Percentiles rank a stretch among this genome's conserved stretches.
These are phyloP conservation scores for Cotesia congregata DNA, from an alignment of 2,888 invertebrate species.

Conservation along the genomic window DNA sequence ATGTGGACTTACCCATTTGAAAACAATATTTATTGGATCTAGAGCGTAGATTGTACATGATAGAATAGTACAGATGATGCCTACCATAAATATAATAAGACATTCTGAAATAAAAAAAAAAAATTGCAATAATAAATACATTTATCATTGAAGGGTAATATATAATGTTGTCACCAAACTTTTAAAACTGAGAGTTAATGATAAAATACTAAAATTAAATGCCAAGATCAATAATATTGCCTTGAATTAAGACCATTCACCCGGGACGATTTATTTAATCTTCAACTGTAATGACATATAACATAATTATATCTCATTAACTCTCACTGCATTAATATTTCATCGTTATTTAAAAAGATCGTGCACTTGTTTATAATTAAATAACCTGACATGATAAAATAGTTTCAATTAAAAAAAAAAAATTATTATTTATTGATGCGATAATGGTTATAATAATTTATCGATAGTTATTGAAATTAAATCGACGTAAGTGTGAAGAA, in stretches of 20 bases:
- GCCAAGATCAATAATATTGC: slow-evolving; percentile 17
- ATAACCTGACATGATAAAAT: neutral
- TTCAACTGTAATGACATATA: neutral
- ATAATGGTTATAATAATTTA: too few relatives aligned
- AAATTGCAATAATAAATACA: slow-evolving; percentile 6
- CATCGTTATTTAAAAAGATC: neutral
- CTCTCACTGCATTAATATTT: slow-evolving; percentile 8
- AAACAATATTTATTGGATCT: slow-evolving; percentile 62
- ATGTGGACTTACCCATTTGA: slow-evolving; percentile 62
- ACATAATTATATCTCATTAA: slow-evolving; percentile 5
- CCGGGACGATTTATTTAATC: neutral
- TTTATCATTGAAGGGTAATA: neutral
- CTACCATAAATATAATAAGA: slow-evolving; percentile 64
- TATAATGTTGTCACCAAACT: neutral
- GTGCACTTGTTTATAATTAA: slow-evolving; percentile 3
- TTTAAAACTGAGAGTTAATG: neutral
- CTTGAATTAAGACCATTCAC: slow-evolving; percentile 12
- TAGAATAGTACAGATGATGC: slow-evolving; percentile 59
- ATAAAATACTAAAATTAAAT: slow-evolving; percentile 6
- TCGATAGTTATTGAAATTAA: neutral
- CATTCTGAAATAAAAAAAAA: slow-evolving; percentile 64
- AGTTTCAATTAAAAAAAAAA: too few relatives aligned
- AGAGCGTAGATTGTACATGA: slow-evolving; percentile 63
- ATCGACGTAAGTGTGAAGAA: neutral
- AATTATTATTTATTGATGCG: too few relatives aligned